Evolutionary conservation across 2,888 invertebrate genomes (phyloP).

Genomic region (Agrotis segetum): DNA sequence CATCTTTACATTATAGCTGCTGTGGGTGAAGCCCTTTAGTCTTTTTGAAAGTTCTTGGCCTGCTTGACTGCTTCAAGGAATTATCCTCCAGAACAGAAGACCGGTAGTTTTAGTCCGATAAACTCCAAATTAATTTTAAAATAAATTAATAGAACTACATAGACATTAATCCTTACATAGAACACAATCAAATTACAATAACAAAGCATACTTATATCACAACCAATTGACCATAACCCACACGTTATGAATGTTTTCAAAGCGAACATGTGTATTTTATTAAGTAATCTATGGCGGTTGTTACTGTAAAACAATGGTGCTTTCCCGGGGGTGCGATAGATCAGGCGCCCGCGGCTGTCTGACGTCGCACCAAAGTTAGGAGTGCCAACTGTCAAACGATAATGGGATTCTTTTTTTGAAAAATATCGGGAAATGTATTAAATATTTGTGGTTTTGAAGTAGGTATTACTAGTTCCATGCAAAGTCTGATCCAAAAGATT

Average conservation of each 20-base stretch:
- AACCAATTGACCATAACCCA: constrained; percentile 36
- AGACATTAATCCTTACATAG: neutral
- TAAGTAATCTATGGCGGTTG: constrained; percentile 63
- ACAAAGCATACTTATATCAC: constrained; percentile 20
- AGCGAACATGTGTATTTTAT: constrained; percentile 62
- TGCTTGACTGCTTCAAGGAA: neutral
- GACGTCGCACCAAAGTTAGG: constrained; percentile 64
- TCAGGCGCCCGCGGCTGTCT: constrained; percentile 62
- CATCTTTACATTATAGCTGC: too few species aligned
- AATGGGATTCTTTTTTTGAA: constrained; percentile 36
- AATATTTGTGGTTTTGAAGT: neutral
- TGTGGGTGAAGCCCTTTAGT: too few species aligned
- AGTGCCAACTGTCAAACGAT: constrained; percentile 57
- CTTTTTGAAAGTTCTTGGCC: neutral
- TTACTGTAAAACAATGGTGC: constrained; percentile 62
- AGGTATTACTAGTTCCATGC: neutral
- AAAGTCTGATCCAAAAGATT: neutral
- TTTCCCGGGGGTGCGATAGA: constrained; percentile 69
- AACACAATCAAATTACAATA: neutral
- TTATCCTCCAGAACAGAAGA: too few species aligned
- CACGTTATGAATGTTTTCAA: constrained; percentile 42
- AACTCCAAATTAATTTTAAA: too few species aligned
- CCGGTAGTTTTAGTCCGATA: too few species aligned
- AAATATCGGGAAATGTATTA: neutral
- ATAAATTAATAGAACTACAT: neutral